Conservation (phyloP, 2,113 vertebrate genomes). For the Myocastor coypus region DNA sequence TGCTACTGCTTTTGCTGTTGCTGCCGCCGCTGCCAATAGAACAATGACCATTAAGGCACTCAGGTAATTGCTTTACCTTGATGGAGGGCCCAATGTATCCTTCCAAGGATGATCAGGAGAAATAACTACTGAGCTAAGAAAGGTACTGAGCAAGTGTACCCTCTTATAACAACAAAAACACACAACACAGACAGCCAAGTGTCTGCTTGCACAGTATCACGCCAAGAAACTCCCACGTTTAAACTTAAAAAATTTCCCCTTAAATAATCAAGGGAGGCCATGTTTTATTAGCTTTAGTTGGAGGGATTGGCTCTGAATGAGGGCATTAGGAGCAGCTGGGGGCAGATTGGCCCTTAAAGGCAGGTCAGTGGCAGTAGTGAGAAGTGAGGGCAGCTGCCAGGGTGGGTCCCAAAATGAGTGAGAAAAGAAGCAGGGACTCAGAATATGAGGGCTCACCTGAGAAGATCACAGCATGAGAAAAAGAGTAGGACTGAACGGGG, state of each 20-base stretch:
- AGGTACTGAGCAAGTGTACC: not conserved
- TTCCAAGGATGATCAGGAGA: not conserved
- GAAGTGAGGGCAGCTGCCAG: not conserved
- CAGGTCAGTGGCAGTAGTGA: constrained; percentile 17
- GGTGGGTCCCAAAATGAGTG: not conserved
- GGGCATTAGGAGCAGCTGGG: not conserved
- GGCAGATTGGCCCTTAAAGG: not conserved
- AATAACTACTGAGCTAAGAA: not conserved
- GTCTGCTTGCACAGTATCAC: not conserved
- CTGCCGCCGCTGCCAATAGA: not conserved
- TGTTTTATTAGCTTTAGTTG: not conserved
- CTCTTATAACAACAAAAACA: not conserved
- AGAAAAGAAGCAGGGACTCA: not conserved
- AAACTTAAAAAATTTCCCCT: not conserved
- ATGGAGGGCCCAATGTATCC: not conserved
- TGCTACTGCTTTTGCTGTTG: not conserved
- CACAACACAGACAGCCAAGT: not conserved
- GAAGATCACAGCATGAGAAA: not conserved
- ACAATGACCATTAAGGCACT: not conserved
- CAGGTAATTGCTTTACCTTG: not conserved
- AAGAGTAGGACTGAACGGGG: not conserved
- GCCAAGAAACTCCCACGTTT: not conserved
- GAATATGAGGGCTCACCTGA: not conserved
- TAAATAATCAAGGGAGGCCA: not conserved
- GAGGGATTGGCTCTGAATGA: not conserved